These are phyloP conservation scores for Chrysolina haemoptera DNA, from an alignment of 2,888 invertebrate genomes.

Conservation along the genomic window DNA sequence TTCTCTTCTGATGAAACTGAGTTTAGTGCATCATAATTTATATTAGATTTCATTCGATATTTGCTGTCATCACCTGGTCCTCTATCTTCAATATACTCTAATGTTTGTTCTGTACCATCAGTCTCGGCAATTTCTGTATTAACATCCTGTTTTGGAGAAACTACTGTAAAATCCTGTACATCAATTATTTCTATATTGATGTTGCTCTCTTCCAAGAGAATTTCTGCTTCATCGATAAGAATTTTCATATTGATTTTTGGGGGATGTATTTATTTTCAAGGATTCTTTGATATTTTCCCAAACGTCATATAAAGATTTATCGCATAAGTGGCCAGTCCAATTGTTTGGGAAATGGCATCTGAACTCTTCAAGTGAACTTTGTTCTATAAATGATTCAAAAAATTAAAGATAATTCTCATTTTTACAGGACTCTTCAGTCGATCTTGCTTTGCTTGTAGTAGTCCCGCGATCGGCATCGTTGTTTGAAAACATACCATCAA, in stretches of 20 bases:
- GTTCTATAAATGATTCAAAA: constrained; percentile 8
- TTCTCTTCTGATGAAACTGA: too few relatives aligned
- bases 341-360: too few relatives aligned
- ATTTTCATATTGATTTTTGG: constrained; percentile 1
- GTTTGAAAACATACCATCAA: constrained; percentile 16
- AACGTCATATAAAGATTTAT: constrained; percentile 17
- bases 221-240: constrained; percentile 16
- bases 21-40: too few relatives aligned
- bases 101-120: neutral
- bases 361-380: constrained; percentile 5
- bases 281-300: constrained; percentile 18
- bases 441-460: neutral
- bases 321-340: constrained; percentile 12
- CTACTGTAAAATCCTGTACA: constrained; percentile 3
- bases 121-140: constrained; percentile 14
- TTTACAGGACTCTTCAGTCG: neutral
- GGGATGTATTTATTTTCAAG: constrained; percentile 10
- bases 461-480: neutral
- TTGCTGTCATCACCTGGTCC: too few relatives aligned
- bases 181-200: constrained; percentile 21
- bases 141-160: constrained; percentile 10
- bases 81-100: too few relatives aligned
- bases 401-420: neutral
- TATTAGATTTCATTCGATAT: too few relatives aligned
- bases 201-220: constrained; percentile 21